Evolutionary conservation across 1,140 invertebrate genomes (phyloP).

Genomic region (Acromyrmex heyeri): DNA sequence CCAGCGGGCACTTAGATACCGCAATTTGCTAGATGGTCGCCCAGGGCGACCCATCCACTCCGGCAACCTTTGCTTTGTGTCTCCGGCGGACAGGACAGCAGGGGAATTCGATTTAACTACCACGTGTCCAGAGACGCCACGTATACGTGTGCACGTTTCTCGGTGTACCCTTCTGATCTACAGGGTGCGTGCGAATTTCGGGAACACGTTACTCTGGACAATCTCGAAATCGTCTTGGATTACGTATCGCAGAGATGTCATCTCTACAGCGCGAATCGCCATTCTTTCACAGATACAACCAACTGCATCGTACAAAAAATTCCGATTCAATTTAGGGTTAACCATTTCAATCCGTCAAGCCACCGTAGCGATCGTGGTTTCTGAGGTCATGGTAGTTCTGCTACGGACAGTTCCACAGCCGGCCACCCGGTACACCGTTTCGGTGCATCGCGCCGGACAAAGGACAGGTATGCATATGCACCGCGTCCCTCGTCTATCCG

Average conservation of each 20-base stretch:
- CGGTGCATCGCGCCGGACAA: conserved; percentile 66
- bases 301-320: conserved; percentile 7
- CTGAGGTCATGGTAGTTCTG: neutral
- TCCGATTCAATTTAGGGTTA: neutral
- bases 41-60: conserved; percentile 78
- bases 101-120: conserved; percentile 84
- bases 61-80: conserved; percentile 80
- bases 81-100: conserved; percentile 79
- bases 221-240: neutral
- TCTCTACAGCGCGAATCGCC: neutral
- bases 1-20: conserved; percentile 77
- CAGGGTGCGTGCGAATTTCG: conserved; percentile 65
- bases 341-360: neutral
- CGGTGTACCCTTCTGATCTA: conserved; percentile 57
- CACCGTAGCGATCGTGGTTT: neutral
- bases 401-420: neutral
- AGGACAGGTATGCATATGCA: conserved; percentile 72
- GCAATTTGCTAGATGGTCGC: conserved; percentile 79
- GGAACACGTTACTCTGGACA: neutral
- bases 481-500: conserved; percentile 71
- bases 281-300: neutral
- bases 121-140: conserved; percentile 72
- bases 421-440: conserved; percentile 73
- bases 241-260: neutral
- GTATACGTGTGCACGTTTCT: conserved; percentile 59